A percentile compares a stretch with the other conserved stretches of the same genome.
phyloP scores from a whole-genome alignment of 2,797 vertebrate genomes.

The Diplodus puntazzo region DNA sequence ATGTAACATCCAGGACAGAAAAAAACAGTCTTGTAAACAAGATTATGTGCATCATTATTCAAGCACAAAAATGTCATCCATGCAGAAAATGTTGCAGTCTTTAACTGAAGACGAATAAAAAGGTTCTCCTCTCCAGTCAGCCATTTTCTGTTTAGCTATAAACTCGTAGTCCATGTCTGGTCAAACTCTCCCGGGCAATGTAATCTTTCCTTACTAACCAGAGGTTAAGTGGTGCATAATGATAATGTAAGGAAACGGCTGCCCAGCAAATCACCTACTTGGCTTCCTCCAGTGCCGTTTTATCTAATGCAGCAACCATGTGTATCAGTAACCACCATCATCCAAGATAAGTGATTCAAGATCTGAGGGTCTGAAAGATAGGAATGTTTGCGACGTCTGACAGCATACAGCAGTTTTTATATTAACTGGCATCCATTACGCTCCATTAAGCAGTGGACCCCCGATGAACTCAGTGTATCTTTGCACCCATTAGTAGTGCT shows the following conservation, averaged over 20 bases:
- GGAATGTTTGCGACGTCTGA: conserved; percentile 54
- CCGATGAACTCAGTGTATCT: conserved; percentile 56
- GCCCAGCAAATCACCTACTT: conserved; percentile 12
- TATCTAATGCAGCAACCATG: conserved; percentile 36
- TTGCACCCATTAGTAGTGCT: conserved; percentile 69
- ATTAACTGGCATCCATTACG: conserved; percentile 73
- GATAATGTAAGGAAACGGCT: conserved; percentile 24
- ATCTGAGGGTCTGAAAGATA: conserved; percentile 41
- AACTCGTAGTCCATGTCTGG: not conserved
- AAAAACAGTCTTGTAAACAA: conserved; percentile 28
- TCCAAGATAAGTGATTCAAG: conserved; percentile 38
- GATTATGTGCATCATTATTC: conserved; percentile 25
- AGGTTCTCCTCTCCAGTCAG: conserved; percentile 13
- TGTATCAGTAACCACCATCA: conserved; percentile 38
- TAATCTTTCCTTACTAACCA: not conserved
- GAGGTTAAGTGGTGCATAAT: conserved; percentile 12
- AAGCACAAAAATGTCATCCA: conserved; percentile 31
- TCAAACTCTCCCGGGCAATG: conserved; percentile 21
- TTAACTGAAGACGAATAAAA: conserved; percentile 24
- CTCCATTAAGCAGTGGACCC: conserved; percentile 71
- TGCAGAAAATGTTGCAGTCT: conserved; percentile 26
- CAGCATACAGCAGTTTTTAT: conserved; percentile 54
- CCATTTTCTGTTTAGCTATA: conserved; percentile 2
- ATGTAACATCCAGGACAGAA: not conserved
- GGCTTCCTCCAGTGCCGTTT: conserved; percentile 11